Conservation (phyloP, 1,140 invertebrate genomes). For the Pogonomyrmex barbatus region DNA sequence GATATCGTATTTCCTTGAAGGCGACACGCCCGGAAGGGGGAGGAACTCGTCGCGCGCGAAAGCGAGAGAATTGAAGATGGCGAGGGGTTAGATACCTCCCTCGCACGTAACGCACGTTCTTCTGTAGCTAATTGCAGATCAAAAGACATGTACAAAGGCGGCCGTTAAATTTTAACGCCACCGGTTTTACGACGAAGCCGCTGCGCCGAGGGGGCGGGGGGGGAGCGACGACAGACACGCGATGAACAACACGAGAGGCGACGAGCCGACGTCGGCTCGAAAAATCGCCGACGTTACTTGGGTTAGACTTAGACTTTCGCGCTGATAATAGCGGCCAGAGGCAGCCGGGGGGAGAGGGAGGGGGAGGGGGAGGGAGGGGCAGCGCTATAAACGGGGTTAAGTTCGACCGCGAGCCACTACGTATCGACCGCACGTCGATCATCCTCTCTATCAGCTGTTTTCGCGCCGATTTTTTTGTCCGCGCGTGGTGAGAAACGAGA, state of each 20-base stretch:
- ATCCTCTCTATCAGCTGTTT: conserved; percentile 59
- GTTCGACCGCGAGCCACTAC: conserved; percentile 47
- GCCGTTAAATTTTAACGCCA: conserved; percentile 28
- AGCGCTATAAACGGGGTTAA: conserved; percentile 67
- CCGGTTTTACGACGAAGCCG: neutral
- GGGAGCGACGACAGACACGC: neutral
- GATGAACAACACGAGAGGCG: neutral
- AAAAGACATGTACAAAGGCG: conserved; percentile 22
- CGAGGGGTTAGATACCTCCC: neutral
- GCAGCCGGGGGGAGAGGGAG: neutral
- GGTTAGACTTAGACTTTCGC: neutral
- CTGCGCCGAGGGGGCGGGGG: neutral
- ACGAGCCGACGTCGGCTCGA: neutral
- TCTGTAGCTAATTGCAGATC: conserved; percentile 33
- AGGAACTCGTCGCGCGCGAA: neutral
- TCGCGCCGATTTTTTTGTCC: conserved; percentile 48
- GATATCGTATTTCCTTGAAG: neutral
- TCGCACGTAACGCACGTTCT: neutral
- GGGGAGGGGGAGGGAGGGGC: too few relatives aligned
- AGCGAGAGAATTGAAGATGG: conserved; percentile 14
- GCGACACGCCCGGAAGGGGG: neutral
- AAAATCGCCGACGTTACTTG: conserved; percentile 21
- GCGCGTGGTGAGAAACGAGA: neutral
- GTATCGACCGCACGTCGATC: conserved; percentile 59
- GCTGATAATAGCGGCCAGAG: neutral